A percentile compares a stretch with the other conserved stretches of the same genome.
Conservation (phyloP, 2,888 invertebrate species). For the Lasius fuliginosus region DNA sequence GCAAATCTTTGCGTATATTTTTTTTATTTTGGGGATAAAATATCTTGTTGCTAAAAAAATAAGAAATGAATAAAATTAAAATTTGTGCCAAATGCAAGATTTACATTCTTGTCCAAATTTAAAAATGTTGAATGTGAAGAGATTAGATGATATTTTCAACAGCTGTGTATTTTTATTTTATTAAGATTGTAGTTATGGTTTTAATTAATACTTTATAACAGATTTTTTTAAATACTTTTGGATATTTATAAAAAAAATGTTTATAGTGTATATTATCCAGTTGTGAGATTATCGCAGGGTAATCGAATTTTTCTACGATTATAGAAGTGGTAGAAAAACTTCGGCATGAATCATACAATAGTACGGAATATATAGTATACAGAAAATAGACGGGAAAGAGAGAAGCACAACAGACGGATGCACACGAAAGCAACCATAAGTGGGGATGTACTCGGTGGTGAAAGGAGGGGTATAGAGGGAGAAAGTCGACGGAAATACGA, state of each 20-base stretch:
- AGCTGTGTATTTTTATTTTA: background rate
- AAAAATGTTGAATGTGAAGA: background rate
- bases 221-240: background rate
- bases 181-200: background rate
- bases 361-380: conserved; percentile 42
- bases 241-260: background rate
- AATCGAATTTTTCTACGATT: background rate
- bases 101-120: background rate
- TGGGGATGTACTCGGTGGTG: conserved; percentile 8
- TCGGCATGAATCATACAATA: conserved; percentile 53
- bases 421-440: conserved; percentile 4
- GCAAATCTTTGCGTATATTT: background rate
- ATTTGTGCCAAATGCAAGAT: background rate
- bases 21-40: background rate
- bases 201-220: background rate
- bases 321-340: conserved; percentile 22
- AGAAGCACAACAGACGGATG: conserved; percentile 48
- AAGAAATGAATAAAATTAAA: background rate
- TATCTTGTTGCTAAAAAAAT: background rate
- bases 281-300: conserved; percentile 12
- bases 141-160: background rate
- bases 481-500: conserved; percentile 61
- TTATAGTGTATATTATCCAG: background rate
- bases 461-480: conserved; percentile 13
- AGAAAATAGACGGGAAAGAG: conserved; percentile 47